Conservation (phyloP, 2,888 invertebrate species). For the Acheta domesticus region DNA sequence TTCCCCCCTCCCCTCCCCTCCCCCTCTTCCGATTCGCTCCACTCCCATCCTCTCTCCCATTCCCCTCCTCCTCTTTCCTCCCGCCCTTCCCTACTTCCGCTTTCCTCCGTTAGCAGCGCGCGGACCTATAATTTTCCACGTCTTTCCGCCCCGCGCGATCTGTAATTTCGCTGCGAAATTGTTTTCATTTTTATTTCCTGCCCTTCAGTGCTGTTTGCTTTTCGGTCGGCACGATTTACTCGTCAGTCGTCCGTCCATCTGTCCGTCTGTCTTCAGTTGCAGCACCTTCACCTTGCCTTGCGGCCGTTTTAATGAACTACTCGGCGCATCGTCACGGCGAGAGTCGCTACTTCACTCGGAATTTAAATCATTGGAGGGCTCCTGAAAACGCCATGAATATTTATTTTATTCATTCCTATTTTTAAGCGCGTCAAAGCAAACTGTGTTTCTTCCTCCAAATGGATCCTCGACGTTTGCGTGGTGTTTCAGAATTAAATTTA, state of each 20-base stretch:
- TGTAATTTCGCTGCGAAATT: slow-evolving; percentile 1
- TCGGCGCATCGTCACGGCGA: neutral
- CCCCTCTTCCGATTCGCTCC: neutral
- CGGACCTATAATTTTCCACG: neutral
- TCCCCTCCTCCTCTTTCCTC: neutral
- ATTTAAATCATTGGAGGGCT: neutral
- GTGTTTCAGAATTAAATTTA: neutral
- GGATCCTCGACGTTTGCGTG: neutral
- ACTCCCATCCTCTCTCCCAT: neutral
- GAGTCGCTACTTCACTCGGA: neutral
- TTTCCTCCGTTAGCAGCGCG: neutral
- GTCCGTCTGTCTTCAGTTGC: neutral
- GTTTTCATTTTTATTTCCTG: slow-evolving; percentile 18
- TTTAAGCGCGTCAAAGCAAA: neutral
- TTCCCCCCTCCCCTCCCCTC: neutral
- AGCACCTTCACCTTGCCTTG: neutral
- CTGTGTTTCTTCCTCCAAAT: neutral
- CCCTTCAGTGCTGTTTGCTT: neutral
- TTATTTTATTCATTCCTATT: slow-evolving; percentile 2
- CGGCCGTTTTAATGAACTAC: slow-evolving; percentile 3
- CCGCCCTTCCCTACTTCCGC: neutral
- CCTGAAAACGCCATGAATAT: neutral
- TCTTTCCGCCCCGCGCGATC: slow-evolving; percentile 18
- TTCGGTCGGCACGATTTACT: neutral
- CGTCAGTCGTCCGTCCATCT: neutral